A percentile compares a stretch with the other conserved stretches of the same genome.
Evolutionary conservation across 1,140 invertebrate genomes (phyloP).

Genomic region (Neotoxoptera formosana): DNA sequence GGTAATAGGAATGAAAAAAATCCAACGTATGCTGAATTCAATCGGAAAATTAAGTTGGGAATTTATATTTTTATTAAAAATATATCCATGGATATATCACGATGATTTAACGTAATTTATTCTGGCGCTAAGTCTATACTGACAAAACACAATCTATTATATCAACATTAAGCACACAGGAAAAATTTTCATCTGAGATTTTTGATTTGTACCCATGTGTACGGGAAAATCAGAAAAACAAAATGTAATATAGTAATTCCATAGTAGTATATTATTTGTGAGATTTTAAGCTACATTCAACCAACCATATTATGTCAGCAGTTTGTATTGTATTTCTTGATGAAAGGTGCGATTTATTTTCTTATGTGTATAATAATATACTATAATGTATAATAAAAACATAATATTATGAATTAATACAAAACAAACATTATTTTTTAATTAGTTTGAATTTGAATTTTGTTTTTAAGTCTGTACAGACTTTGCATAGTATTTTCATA

Average conservation of each 20-base stretch:
- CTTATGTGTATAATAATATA: no score
- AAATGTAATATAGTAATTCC: not conserved
- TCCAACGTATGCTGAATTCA: not conserved
- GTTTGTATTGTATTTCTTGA: not conserved
- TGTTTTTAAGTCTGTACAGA: not conserved
- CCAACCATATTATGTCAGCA: not conserved
- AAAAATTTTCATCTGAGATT: not conserved
- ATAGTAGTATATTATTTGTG: not conserved
- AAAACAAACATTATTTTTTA: not conserved
- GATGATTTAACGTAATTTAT: not conserved
- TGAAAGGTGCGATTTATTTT: not conserved
- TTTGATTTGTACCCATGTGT: not conserved
- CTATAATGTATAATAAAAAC: not conserved
- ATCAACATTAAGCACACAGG: not conserved
- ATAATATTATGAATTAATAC: not conserved
- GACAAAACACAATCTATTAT: not conserved
- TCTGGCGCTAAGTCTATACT: not conserved
- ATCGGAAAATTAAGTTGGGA: not conserved
- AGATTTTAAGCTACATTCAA: not conserved
- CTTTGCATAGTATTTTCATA: not conserved
- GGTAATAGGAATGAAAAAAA: not conserved
- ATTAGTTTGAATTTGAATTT: not conserved
- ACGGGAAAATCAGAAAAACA: not conserved
- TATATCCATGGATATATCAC: not conserved
- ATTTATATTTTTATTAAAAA: conserved; percentile 2